Percentiles rank a stretch among this genome's conserved stretches.
These are phyloP conservation scores for Micrasema minimum DNA, from an alignment of 1,140 invertebrate genomes.

Conservation along the genomic window DNA sequence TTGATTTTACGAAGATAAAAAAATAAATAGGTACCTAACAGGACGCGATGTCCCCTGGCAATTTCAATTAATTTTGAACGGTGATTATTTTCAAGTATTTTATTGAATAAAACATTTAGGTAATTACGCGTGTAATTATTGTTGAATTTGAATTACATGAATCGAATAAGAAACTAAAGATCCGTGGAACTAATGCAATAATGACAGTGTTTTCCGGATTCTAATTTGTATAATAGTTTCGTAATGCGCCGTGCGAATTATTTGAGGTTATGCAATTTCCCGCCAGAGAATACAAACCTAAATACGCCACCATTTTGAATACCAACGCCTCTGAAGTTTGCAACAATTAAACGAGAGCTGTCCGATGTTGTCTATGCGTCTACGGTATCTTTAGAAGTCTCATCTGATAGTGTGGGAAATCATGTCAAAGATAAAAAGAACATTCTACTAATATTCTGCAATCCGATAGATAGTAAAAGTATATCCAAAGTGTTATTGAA, in stretches of 20 bases:
- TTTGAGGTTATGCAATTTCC: constrained; percentile 35
- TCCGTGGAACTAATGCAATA: constrained; percentile 4
- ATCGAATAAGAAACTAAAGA: constrained; percentile 2
- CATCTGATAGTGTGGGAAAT: constrained; percentile 21
- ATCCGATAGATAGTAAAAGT: constrained; percentile 10
- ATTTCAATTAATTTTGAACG: too few species aligned
- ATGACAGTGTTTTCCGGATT: constrained; percentile 15
- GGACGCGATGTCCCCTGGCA: too few species aligned
- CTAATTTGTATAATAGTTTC: constrained; percentile 33
- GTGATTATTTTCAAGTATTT: too few species aligned
- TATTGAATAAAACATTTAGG: too few species aligned
- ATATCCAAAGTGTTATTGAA: constrained; percentile 5
- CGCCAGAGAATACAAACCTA: constrained; percentile 4
- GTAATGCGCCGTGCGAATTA: constrained; percentile 12
- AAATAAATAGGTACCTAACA: too few species aligned
- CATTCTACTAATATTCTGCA: not conserved
- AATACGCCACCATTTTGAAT: constrained; percentile 31
- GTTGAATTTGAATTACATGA: too few species aligned
- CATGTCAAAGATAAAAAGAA: constrained; percentile 8
- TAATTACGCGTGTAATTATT: too few species aligned
- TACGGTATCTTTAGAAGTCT: constrained; percentile 10
- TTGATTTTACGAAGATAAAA: too few species aligned
- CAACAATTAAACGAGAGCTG: constrained; percentile 32
- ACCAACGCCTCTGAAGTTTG: constrained; percentile 17
- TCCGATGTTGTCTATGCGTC: constrained; percentile 23